Conservation (phyloP, 2,113 vertebrate genomes). For the Petaurus breviceps region DNA sequence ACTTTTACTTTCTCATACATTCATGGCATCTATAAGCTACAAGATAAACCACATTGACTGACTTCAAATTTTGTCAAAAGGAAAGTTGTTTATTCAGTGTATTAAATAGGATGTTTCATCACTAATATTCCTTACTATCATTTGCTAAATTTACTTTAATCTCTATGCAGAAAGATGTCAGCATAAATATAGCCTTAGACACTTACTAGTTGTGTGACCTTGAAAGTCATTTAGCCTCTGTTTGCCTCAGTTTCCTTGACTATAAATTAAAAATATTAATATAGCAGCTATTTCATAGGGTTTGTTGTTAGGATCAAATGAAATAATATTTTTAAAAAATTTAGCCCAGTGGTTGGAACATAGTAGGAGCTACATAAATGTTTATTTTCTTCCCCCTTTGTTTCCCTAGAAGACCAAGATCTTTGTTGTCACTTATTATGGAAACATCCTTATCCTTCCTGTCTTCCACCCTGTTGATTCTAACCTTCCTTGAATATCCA, state of each 20-base stretch:
- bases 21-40: not conserved
- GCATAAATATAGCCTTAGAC: rapidly evolving
- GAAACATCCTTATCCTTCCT: not conserved
- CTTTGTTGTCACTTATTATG: not conserved
- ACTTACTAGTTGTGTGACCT: not conserved
- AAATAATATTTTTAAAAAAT: not conserved
- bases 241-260: not conserved
- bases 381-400: not conserved
- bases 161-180: too few relatives aligned
- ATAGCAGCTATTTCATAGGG: not conserved
- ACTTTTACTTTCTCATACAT: not conserved
- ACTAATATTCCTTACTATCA: not conserved
- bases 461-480: not conserved
- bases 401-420: not conserved
- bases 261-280: not conserved
- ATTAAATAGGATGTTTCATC: not conserved
- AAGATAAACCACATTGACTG: not conserved
- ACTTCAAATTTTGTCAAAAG: not conserved
- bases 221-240: not conserved
- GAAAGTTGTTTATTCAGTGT: not conserved
- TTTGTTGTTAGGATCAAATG: not conserved
- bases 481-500: not conserved
- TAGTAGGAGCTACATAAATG: not conserved
- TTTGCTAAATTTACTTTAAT: not conserved
- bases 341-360: not conserved